phyloP scores from a whole-genome alignment of 1,140 invertebrate genomes.

The Anastrepha obliqua region DNA sequence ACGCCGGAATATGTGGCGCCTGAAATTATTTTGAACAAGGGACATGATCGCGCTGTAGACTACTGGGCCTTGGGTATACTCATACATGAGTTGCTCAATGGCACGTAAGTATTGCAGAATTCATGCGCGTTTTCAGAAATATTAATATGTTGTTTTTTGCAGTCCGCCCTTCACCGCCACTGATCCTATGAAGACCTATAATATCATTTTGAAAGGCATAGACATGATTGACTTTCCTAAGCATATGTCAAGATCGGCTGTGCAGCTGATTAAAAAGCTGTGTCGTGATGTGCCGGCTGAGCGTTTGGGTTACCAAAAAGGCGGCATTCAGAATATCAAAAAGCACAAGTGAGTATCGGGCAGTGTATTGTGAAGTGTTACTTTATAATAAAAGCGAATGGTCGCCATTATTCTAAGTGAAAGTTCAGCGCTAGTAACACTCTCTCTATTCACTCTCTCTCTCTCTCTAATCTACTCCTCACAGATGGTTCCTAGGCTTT shows the following conservation, averaged over 20 bases:
- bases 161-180: slow-evolving; percentile 87
- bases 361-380: too few species aligned
- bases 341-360: slow-evolving; percentile 85
- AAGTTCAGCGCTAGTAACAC: neutral
- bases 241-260: slow-evolving; percentile 86
- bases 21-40: slow-evolving; percentile 84
- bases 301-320: slow-evolving; percentile 92
- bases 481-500: slow-evolving; percentile 89
- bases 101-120: slow-evolving; percentile 74
- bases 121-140: neutral
- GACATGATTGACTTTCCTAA: slow-evolving; percentile 91
- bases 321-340: slow-evolving; percentile 93
- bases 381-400: too few species aligned
- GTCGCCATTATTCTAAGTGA: too few species aligned
- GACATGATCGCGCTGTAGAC: slow-evolving; percentile 85
- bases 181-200: slow-evolving; percentile 91
- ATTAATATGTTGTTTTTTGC: slow-evolving; percentile 5
- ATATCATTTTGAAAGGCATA: slow-evolving; percentile 90
- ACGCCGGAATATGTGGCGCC: slow-evolving; percentile 85
- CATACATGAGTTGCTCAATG: slow-evolving; percentile 86
- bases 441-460: neutral
- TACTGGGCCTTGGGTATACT: slow-evolving; percentile 89
- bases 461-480: slow-evolving; percentile 47
- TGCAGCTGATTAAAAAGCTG: slow-evolving; percentile 90
- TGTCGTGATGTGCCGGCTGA: slow-evolving; percentile 93